phyloP scores from a whole-genome alignment of 2,113 vertebrate genomes.

The Xenopus borealis region DNA sequence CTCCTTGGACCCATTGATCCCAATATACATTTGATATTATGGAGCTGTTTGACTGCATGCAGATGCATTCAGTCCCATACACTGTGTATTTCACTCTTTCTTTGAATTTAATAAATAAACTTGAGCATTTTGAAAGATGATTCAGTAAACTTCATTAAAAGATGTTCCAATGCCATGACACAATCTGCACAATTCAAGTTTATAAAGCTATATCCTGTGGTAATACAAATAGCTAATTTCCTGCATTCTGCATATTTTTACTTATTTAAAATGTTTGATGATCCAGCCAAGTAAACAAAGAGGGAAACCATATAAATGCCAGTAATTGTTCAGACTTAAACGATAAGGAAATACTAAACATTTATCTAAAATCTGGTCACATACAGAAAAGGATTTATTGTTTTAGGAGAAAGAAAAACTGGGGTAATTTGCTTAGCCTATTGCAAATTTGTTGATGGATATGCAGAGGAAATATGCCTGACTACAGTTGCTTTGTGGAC shows the following conservation, averaged over 20 bases:
- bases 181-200: not conserved
- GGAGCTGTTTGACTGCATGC: too few species aligned
- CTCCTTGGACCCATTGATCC: too few species aligned
- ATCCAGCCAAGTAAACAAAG: conserved; percentile 28
- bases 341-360: conserved; percentile 35
- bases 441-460: conserved; percentile 34
- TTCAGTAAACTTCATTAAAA: too few species aligned
- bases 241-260: conserved; percentile 26
- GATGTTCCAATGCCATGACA: too few species aligned
- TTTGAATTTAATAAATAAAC: too few species aligned
- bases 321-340: conserved; percentile 39
- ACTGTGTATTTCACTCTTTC: too few species aligned
- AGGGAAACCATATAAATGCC: conserved; percentile 31
- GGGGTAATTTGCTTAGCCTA: conserved; percentile 17
- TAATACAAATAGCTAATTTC: conserved; percentile 26
- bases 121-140: too few species aligned
- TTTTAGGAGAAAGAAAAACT: conserved; percentile 8
- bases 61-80: too few species aligned
- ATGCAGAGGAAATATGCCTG: conserved; percentile 14
- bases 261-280: conserved; percentile 20
- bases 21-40: too few species aligned
- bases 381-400: conserved; percentile 26
- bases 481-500: not conserved
- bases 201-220: conserved; percentile 30
- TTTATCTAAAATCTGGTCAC: conserved; percentile 33